Percentiles rank a stretch among this genome's conserved stretches.
Evolutionary conservation across 2,888 invertebrate genomes (phyloP).

Genomic region (Protonemura montana): DNA sequence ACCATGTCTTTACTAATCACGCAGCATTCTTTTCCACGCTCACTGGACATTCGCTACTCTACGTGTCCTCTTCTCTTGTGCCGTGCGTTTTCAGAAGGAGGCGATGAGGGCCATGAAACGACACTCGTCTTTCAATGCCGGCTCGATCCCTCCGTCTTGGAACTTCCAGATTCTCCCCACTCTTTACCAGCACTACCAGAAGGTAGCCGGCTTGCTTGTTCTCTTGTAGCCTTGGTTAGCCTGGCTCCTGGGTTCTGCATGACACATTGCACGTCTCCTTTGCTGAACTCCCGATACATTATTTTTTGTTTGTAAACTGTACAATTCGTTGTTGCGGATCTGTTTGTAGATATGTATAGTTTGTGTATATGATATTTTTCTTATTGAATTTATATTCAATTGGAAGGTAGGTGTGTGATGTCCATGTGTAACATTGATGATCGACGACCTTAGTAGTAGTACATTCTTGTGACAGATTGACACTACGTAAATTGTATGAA

Average conservation of each 20-base stretch:
- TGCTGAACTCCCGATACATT: background rate
- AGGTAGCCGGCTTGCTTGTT: constrained; percentile 63
- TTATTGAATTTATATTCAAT: too few relatives aligned
- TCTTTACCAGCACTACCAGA: constrained; percentile 83
- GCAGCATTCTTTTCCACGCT: constrained; percentile 27
- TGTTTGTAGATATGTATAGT: background rate
- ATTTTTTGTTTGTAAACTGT: background rate
- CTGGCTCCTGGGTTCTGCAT: background rate
- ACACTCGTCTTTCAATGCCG: constrained; percentile 58
- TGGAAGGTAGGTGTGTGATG: too few relatives aligned
- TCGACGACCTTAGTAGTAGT: too few relatives aligned
- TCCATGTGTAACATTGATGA: too few relatives aligned
- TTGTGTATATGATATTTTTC: background rate
- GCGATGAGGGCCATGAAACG: constrained; percentile 61
- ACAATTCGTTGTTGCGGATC: background rate
- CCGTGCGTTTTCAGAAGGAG: constrained; percentile 59
- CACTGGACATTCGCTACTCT: constrained; percentile 33
- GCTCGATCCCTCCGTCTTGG: constrained; percentile 69
- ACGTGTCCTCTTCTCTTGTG: constrained; percentile 14
- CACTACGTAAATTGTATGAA: too few relatives aligned
- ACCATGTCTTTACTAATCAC: constrained; percentile 12
- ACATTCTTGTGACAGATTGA: too few relatives aligned
- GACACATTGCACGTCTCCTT: background rate
- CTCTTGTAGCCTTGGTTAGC: background rate
- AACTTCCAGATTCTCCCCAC: constrained; percentile 86